Percentiles rank a stretch among this genome's conserved stretches.
Evolutionary conservation across 2,888 invertebrate species (phyloP).

Genomic region (Xiphydria camelus): DNA sequence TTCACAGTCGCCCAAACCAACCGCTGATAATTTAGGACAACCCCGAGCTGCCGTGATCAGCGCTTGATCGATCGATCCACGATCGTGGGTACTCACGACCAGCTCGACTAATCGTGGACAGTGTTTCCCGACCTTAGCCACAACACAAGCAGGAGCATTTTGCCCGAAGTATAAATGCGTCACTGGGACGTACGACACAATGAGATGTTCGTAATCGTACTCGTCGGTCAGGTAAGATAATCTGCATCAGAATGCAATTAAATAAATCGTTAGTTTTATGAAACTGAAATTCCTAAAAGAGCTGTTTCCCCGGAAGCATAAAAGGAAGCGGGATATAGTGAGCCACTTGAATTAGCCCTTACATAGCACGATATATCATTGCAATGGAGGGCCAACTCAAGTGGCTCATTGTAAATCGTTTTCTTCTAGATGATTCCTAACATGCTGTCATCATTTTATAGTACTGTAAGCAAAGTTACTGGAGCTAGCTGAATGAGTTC

Average conservation of each 20-base stretch:
- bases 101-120: slow-evolving; percentile 49
- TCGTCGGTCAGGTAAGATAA: slow-evolving; percentile 46
- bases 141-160: slow-evolving; percentile 37
- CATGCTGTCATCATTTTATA: too few relatives aligned
- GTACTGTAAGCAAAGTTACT: too few relatives aligned
- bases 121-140: slow-evolving; percentile 37
- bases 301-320: too few relatives aligned
- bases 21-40: slow-evolving; percentile 44
- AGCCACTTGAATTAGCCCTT: too few relatives aligned
- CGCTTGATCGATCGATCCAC: slow-evolving; percentile 40
- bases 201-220: slow-evolving; percentile 39
- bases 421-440: too few relatives aligned
- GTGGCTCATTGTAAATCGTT: too few relatives aligned
- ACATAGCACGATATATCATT: too few relatives aligned
- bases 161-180: slow-evolving; percentile 53
- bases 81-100: slow-evolving; percentile 46
- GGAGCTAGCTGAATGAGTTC: too few relatives aligned
- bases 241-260: slow-evolving; percentile 26
- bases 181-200: slow-evolving; percentile 44
- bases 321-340: too few relatives aligned
- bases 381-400: too few relatives aligned
- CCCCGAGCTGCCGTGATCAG: slow-evolving; percentile 41
- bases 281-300: too few relatives aligned
- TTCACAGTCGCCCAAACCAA: slow-evolving; percentile 53
- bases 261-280: too few relatives aligned